These are phyloP conservation scores for Alectoris magna DNA, from an alignment of 2,797 vertebrate species.

Conservation along the genomic window DNA sequence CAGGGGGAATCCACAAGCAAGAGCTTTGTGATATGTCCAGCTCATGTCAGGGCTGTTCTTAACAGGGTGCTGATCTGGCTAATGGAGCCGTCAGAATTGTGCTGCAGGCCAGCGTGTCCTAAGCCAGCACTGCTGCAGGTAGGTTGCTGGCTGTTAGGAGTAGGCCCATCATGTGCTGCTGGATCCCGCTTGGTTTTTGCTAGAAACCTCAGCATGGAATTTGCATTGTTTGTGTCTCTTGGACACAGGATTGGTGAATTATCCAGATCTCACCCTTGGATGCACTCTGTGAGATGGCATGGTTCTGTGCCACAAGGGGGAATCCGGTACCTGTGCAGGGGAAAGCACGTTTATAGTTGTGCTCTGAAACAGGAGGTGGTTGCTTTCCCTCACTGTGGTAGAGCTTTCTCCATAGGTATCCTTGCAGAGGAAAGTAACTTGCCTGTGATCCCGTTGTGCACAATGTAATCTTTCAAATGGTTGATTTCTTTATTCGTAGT, in stretches of 20 bases:
- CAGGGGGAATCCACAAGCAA: background rate
- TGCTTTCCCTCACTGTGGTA: background rate
- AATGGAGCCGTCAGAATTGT: background rate
- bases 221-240: background rate
- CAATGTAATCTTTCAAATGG: background rate
- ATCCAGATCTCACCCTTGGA: background rate
- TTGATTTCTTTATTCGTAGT: constrained; percentile 18
- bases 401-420: background rate
- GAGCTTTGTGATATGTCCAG: background rate
- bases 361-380: background rate
- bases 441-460: background rate
- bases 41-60: background rate
- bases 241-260: background rate
- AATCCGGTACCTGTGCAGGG: accelerated
- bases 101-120: background rate
- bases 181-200: background rate
- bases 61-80: background rate
- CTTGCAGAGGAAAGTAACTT: background rate
- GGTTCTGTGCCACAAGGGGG: background rate
- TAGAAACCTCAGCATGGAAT: background rate
- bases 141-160: background rate
- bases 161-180: accelerated
- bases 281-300: background rate
- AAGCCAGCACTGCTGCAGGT: accelerated
- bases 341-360: accelerated